Evolutionary conservation across 2,113 vertebrate species (phyloP).

Genomic region (Menidia beryllina): DNA sequence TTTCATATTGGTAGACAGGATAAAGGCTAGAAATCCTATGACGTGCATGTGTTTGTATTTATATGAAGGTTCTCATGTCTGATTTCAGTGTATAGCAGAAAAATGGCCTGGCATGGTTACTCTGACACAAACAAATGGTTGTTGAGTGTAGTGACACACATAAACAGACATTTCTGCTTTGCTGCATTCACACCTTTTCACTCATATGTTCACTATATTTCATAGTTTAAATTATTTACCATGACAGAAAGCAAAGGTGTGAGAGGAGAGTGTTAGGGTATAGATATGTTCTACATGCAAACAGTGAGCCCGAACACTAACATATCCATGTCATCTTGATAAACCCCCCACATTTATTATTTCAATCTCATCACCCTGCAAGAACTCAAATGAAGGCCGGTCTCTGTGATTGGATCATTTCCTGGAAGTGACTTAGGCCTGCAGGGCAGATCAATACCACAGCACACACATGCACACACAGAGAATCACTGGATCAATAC

Average conservation of each 20-base stretch:
- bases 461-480: slow-evolving; percentile 25
- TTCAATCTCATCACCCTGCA: slow-evolving; percentile 37
- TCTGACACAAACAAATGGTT: slow-evolving; percentile 44
- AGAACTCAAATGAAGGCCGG: slow-evolving; percentile 33
- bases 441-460: slow-evolving; percentile 57
- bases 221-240: slow-evolving; percentile 54
- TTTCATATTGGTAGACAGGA: slow-evolving; percentile 1
- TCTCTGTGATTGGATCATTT: slow-evolving; percentile 70
- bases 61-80: slow-evolving; percentile 32
- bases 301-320: not conserved
- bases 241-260: slow-evolving; percentile 36
- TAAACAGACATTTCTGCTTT: slow-evolving; percentile 26
- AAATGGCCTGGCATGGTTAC: slow-evolving; percentile 29
- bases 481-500: slow-evolving; percentile 50
- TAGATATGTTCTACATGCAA: slow-evolving; percentile 15
- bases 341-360: slow-evolving; percentile 46
- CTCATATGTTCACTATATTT: slow-evolving; percentile 15
- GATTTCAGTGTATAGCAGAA: slow-evolving; percentile 23
- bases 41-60: slow-evolving; percentile 9
- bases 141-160: slow-evolving; percentile 3
- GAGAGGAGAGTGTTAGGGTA: slow-evolving; percentile 28
- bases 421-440: slow-evolving; percentile 62
- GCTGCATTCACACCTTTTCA: slow-evolving; percentile 32
- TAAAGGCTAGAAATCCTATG: not conserved
- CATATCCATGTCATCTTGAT: slow-evolving; percentile 25